Evolutionary conservation across 2,888 invertebrate species (phyloP).

Genomic region (Nephrotoma guestfalica): DNA sequence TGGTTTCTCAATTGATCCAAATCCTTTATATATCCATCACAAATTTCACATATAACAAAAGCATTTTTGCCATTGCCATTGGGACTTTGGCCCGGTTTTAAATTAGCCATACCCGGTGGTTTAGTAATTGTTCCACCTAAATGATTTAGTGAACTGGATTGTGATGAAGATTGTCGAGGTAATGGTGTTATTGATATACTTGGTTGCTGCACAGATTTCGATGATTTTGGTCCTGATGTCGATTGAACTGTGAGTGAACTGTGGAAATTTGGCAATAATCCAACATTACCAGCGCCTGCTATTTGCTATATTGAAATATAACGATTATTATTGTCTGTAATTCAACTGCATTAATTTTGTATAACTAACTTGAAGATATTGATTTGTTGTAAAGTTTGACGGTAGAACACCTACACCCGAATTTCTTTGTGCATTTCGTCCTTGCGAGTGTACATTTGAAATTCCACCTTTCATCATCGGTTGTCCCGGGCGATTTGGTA

Average conservation of each 20-base stretch:
- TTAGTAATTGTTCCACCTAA: slow-evolving; percentile 32
- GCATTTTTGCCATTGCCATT: slow-evolving; percentile 52
- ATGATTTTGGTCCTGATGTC: slow-evolving; percentile 7
- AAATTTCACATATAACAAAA: slow-evolving; percentile 92
- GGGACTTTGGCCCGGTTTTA: slow-evolving; percentile 35
- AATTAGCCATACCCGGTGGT: slow-evolving; percentile 32
- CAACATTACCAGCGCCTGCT: slow-evolving; percentile 17
- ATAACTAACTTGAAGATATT: background rate
- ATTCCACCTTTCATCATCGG: background rate
- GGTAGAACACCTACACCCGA: background rate
- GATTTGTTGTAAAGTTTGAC: background rate
- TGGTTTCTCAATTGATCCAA: slow-evolving; percentile 86
- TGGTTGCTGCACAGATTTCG: slow-evolving; percentile 48
- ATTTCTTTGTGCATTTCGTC: background rate
- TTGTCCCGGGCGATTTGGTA: slow-evolving; percentile 10
- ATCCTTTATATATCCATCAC: slow-evolving; percentile 93
- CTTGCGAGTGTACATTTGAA: background rate
- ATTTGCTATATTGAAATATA: background rate
- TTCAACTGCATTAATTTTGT: too few relatives aligned
- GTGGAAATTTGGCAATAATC: slow-evolving; percentile 18
- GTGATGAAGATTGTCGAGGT: slow-evolving; percentile 44
- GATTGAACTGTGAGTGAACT: slow-evolving; percentile 14
- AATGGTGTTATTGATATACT: slow-evolving; percentile 84
- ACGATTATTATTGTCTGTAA: background rate
- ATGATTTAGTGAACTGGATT: slow-evolving; percentile 57